These are phyloP conservation scores for Parambassis ranga DNA, from an alignment of 2,797 vertebrate species.

Conservation along the genomic window DNA sequence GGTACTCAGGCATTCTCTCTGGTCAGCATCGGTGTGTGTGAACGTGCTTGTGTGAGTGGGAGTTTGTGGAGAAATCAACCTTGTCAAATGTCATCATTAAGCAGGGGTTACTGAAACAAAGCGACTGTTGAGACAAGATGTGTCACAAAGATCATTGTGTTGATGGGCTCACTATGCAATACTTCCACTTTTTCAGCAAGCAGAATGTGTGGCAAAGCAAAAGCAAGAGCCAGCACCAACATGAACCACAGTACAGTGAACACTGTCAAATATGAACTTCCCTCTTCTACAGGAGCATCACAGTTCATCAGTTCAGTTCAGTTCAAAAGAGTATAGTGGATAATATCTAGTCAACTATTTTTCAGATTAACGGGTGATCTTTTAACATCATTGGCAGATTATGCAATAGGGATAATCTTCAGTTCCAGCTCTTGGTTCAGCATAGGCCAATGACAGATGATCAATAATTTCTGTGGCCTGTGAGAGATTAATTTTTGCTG, in stretches of 20 bases:
- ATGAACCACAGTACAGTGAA: constrained; percentile 39
- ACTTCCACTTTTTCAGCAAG: constrained; percentile 49
- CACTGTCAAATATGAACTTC: background rate
- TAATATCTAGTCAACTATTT: too few species aligned
- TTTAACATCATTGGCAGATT: too few species aligned
- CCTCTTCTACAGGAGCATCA: too few species aligned
- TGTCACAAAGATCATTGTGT: constrained; percentile 28
- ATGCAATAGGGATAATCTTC: too few species aligned
- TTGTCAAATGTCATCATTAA: constrained; percentile 30
- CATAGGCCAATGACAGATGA: too few species aligned
- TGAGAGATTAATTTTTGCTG: too few species aligned
- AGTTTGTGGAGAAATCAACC: constrained; percentile 18
- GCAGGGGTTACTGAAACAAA: constrained; percentile 1
- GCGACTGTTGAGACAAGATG: constrained; percentile 2
- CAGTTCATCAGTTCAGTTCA: too few species aligned
- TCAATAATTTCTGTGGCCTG: too few species aligned
- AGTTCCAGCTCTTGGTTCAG: too few species aligned
- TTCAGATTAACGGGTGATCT: too few species aligned
- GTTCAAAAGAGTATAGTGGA: too few species aligned
- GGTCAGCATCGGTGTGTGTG: constrained; percentile 39
- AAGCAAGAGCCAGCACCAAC: background rate
- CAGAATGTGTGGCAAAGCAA: constrained; percentile 23
- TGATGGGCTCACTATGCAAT: background rate
- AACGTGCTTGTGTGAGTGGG: background rate
- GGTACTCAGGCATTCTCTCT: constrained; percentile 15